These are phyloP conservation scores for Centrocercus urophasianus DNA, from an alignment of 2,113 vertebrate species.

Conservation along the genomic window DNA sequence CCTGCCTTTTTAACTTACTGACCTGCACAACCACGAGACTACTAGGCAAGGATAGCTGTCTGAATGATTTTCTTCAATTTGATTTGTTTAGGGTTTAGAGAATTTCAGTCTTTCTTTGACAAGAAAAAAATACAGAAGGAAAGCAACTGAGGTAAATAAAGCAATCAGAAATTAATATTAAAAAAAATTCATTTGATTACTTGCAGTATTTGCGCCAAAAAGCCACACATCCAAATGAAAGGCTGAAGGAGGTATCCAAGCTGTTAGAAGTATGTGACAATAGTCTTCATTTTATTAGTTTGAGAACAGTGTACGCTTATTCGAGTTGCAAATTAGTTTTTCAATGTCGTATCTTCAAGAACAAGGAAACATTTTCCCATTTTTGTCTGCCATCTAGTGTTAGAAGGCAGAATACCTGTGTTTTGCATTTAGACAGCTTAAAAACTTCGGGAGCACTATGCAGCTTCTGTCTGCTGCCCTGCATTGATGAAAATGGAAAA, in stretches of 20 bases:
- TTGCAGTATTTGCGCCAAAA: background rate
- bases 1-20: background rate
- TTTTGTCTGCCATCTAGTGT: conserved; percentile 75
- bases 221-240: background rate
- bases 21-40: background rate
- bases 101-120: background rate
- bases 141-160: background rate
- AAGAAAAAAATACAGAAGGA: background rate
- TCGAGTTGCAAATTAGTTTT: background rate
- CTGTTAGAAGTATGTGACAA: background rate
- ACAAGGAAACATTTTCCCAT: conserved; percentile 28
- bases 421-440: background rate
- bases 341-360: background rate
- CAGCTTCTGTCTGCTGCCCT: background rate
- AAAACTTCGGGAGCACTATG: background rate
- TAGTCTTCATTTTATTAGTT: background rate
- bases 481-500: background rate
- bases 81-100: background rate
- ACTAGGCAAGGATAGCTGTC: background rate
- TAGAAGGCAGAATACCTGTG: conserved; percentile 2
- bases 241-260: background rate
- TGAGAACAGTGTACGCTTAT: background rate
- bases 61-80: background rate
- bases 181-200: background rate
- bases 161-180: background rate